phyloP scores from a whole-genome alignment of 2,113 vertebrate species.

The Balaeniceps rex region DNA sequence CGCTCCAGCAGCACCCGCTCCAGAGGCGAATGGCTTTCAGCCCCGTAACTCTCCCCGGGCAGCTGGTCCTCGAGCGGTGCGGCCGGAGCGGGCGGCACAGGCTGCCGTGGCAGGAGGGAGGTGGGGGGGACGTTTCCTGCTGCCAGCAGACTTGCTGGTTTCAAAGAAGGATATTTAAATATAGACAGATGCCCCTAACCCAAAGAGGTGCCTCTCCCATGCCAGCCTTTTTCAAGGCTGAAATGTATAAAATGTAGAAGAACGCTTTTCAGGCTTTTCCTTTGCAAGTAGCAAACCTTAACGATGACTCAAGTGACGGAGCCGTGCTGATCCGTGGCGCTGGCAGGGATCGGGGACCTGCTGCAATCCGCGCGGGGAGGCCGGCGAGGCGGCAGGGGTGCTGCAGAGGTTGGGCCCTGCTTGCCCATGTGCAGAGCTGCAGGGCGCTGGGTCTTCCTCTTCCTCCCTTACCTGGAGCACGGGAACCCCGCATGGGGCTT shows the following conservation, averaged over 20 bases:
- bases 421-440: neutral
- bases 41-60: neutral
- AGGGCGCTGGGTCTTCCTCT: neutral
- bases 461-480: neutral
- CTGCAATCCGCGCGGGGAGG: rapidly evolving
- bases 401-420: neutral
- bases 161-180: neutral
- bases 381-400: neutral
- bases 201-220: neutral
- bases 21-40: neutral
- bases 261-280: neutral
- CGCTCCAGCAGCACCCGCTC: neutral
- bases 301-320: rapidly evolving
- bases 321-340: neutral
- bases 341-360: neutral
- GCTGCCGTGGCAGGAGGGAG: neutral
- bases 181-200: neutral
- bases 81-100: rapidly evolving
- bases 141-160: neutral
- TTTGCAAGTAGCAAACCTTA: neutral
- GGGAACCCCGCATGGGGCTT: rapidly evolving
- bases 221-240: neutral
- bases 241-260: neutral
- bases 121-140: neutral
- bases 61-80: neutral